These are phyloP conservation scores for Saguinus midas DNA, from an alignment of 2,113 vertebrate genomes.

Conservation along the genomic window DNA sequence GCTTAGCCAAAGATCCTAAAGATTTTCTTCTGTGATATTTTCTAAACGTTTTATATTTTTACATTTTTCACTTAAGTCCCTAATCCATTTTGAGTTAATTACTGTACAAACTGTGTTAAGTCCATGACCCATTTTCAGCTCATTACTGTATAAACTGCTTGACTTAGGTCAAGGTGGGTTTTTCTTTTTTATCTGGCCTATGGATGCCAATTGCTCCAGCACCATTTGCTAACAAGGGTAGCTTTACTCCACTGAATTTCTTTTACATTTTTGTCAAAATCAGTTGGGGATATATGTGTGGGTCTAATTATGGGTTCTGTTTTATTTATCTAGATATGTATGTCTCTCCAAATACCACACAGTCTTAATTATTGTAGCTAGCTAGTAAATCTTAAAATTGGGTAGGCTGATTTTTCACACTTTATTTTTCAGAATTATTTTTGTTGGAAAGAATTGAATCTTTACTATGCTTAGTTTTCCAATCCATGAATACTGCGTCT, in stretches of 20 bases:
- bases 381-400: neutral
- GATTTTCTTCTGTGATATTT: neutral
- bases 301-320: neutral
- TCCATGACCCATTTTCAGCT: neutral
- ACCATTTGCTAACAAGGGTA: neutral
- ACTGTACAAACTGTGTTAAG: neutral
- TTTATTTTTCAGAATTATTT: neutral
- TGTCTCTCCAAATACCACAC: neutral
- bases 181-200: neutral
- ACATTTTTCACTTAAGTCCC: neutral
- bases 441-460: neutral
- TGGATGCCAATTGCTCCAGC: neutral
- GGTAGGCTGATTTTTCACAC: neutral
- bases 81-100: neutral
- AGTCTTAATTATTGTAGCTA: neutral
- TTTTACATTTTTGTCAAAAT: neutral
- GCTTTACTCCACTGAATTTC: neutral
- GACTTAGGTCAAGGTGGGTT: neutral
- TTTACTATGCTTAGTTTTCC: neutral
- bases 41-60: neutral
- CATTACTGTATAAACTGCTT: neutral
- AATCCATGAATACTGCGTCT: neutral
- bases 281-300: neutral
- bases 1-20: neutral
- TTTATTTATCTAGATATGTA: neutral